Evolutionary conservation across 2,113 vertebrate species (phyloP), one percentile per base, ranked within the genome.

Genomic region (Delphinapterus leucas): DNA sequence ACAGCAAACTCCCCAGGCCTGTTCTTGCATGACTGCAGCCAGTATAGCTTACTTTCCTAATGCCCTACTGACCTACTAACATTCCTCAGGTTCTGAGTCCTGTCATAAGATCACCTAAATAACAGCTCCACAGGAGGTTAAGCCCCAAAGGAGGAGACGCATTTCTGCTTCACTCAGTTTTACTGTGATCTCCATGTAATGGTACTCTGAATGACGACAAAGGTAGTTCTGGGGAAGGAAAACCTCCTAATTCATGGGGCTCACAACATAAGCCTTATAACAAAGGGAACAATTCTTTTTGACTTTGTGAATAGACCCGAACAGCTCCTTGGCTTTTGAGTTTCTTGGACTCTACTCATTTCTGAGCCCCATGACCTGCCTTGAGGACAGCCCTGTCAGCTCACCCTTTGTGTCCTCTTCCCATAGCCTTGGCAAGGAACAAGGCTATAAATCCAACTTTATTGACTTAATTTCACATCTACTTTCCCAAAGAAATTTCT

Each of bases 51-150:
- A 85, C 36, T 96, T 95, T 21, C 67, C 55, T 71, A 41, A 95
- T 68, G 58, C 18, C 61, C 88, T 87, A 95, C 55, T 98, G 90
- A 88, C 95, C 97, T 93, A 85, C 70, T 97, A 67, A 94, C 95
- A 44, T 55, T 8, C 47, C 26, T 65, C 26, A 83, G 53, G 17
- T 70, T 80, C 31, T 74, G 38, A 47, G 41, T 18, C 10, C n/a
- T 80, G 85, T 93, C 58, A 94, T n/a, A 41, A 0, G 21, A 96
- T 96, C 65, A 53, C 20, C n/a, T 38, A 65, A 90, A 83, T 63
- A 90, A 81, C 4, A 77, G 76, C 67, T 55, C n/a, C 41, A 82
- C 21, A 8, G 49, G 36, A 61, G 31, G 84, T 84, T 92, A 88
- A 71, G 17, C 5, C 31, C 31, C 31, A 82, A 33, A 94, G 68